Evolutionary conservation across 1,140 invertebrate species (phyloP).

Genomic region (Thaumetopoea pityocampa): DNA sequence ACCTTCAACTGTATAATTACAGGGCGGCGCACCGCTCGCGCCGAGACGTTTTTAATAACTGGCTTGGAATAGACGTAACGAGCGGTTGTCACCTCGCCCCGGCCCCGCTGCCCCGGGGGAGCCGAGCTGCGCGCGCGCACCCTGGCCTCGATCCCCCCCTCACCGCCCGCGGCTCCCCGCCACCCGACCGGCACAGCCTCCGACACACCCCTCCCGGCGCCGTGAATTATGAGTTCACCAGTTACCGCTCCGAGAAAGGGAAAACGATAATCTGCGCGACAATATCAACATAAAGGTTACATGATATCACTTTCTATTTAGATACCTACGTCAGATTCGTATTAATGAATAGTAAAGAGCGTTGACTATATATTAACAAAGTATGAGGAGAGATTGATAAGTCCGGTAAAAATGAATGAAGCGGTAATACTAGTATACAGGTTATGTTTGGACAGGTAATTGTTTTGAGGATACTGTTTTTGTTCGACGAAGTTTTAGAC

Average conservation of each 20-base stretch:
- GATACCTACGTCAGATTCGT: too few relatives aligned
- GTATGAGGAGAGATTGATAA: too few relatives aligned
- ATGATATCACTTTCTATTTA: constrained; percentile 17
- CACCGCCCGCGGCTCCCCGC: constrained; percentile 26
- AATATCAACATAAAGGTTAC: constrained; percentile 30
- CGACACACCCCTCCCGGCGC: constrained; percentile 51
- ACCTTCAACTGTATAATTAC: constrained; percentile 73
- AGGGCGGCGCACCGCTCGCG: constrained; percentile 73
- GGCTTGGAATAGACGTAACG: constrained; percentile 74
- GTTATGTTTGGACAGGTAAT: too few relatives aligned
- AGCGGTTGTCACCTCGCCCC: constrained; percentile 72
- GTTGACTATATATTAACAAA: too few relatives aligned
- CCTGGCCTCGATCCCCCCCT: constrained; percentile 27
- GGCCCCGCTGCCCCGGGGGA: constrained; percentile 34
- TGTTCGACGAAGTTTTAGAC: too few relatives aligned
- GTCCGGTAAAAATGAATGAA: too few relatives aligned
- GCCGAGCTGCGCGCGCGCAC: constrained; percentile 28
- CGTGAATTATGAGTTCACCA: constrained; percentile 60
- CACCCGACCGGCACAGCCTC: constrained; percentile 54
- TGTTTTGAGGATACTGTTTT: too few relatives aligned
- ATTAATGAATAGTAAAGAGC: too few relatives aligned
- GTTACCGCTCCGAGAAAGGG: constrained; percentile 30
- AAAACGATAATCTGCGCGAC: constrained; percentile 29
- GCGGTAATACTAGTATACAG: too few relatives aligned
- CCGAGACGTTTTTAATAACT: constrained; percentile 78